Percentiles rank a stretch among this genome's conserved stretches.
These are phyloP conservation scores for Meiosimyza decipiens DNA, from an alignment of 2,888 invertebrate genomes.

Conservation along the genomic window DNA sequence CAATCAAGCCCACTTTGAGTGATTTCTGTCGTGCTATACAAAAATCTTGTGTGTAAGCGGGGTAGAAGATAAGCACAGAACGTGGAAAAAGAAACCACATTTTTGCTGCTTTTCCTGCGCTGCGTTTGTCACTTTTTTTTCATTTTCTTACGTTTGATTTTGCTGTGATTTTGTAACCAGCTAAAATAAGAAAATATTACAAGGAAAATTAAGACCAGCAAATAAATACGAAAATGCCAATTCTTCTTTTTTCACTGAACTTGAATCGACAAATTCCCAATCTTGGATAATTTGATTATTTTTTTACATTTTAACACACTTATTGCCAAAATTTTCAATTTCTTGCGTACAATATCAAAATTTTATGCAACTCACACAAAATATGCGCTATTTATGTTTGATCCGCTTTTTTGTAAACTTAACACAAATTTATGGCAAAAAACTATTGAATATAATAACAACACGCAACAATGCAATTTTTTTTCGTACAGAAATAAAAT, in stretches of 20 bases:
- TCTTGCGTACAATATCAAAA: background rate
- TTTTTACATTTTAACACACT: background rate
- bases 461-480: conserved; percentile 15
- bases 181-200: conserved; percentile 25
- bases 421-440: conserved; percentile 1
- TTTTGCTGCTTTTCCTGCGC: conserved; percentile 11
- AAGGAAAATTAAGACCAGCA: background rate
- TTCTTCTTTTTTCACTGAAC: background rate
- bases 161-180: conserved; percentile 44
- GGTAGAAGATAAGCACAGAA: conserved; percentile 12
- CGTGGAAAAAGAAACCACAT: conserved; percentile 41
- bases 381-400: background rate
- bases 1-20: background rate
- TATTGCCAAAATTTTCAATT: background rate
- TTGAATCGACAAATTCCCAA: background rate
- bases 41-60: too few species aligned
- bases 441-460: conserved; percentile 7
- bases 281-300: background rate
- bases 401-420: background rate
- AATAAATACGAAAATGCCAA: background rate
- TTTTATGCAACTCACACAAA: background rate
- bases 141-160: conserved; percentile 38
- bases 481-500: conserved; percentile 24
- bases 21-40: background rate
- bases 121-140: conserved; percentile 24